These are phyloP conservation scores for Campylomormyrus numenius DNA, from an alignment of 2,113 vertebrate species.

Conservation along the genomic window DNA sequence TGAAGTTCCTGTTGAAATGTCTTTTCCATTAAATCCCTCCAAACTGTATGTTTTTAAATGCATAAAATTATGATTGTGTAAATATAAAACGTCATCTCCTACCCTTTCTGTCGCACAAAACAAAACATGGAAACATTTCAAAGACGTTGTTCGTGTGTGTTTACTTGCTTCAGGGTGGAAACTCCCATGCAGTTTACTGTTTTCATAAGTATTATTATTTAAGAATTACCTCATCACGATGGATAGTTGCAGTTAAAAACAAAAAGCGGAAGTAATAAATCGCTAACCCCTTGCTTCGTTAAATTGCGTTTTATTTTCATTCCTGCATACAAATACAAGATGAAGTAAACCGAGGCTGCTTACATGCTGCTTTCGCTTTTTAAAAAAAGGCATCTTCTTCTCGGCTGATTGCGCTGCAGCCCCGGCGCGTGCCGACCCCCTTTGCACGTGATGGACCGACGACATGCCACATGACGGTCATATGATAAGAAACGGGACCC, in stretches of 20 bases:
- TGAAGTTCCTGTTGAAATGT: neutral
- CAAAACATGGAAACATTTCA: neutral
- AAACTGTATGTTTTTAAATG: neutral
- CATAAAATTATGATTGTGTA: neutral
- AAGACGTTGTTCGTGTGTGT: neutral
- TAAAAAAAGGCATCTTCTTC: neutral
- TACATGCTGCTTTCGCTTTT: neutral
- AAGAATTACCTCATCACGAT: neutral
- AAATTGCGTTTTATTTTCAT: neutral
- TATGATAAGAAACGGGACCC: neutral
- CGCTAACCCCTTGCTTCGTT: neutral
- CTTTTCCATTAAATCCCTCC: neutral
- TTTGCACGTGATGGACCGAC: neutral
- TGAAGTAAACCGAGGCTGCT: neutral
- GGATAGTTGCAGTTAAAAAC: neutral
- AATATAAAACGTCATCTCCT: neutral
- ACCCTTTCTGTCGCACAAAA: neutral
- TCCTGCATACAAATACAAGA: neutral
- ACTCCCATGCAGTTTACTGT: neutral
- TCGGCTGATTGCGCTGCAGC: neutral
- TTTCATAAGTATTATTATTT: neutral
- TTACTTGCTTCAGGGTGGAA: neutral
- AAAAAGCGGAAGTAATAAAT: neutral
- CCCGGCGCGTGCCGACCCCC: neutral
- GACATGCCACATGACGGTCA: neutral